Evolutionary conservation across 2,888 invertebrate genomes (phyloP), one percentile per base, ranked within the genome.

Genomic region (Ellobium chinense): DNA sequence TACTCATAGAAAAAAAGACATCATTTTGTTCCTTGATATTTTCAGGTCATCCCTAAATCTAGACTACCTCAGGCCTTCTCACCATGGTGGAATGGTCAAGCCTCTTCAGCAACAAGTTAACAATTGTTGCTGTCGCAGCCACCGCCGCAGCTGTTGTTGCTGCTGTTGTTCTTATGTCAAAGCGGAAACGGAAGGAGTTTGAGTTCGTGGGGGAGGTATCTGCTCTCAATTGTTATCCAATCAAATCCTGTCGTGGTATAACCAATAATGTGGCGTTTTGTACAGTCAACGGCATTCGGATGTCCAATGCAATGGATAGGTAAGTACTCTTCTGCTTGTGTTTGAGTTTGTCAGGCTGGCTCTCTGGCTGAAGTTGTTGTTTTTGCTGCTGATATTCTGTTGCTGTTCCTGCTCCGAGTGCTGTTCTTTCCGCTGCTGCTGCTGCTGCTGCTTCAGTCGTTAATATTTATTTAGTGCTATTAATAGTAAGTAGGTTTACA

Each of bases 191-290:
- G 36, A 70, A 63, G n/a, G 54, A 63, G 27, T 72, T 34, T 73
- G 72, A 65, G 56, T 73, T 79, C 27, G 88, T 91, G 7, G 91
- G 90, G 2, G 80, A 81, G 9, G 87, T 91, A 31, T 75, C 87
- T 1, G 84, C 82, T n/a, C 78, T 91, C 4, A 82, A 83, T 60
- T 72, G 84, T 46, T 90, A 88, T 82, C 91, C 91, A 9, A 84
- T 90, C 24, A 91, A 91, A 74, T 90, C 90, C 0, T 89, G 89
- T 73, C 76, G 82, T 2, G 87, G 88, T 21, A 73, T 89, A 0
- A 60, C 82, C 5, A 76, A 86, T 1, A 46, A 85, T 14, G 82
- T 81, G 9, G 90, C 88, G 2, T 84, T 84, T 39, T 88, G 88
- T 78, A 85, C 88, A 7, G 60, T 74, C 7, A 68, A 78, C n/a